Evolutionary conservation across 2,888 invertebrate species (phyloP).

Genomic region (Apantesis nais): DNA sequence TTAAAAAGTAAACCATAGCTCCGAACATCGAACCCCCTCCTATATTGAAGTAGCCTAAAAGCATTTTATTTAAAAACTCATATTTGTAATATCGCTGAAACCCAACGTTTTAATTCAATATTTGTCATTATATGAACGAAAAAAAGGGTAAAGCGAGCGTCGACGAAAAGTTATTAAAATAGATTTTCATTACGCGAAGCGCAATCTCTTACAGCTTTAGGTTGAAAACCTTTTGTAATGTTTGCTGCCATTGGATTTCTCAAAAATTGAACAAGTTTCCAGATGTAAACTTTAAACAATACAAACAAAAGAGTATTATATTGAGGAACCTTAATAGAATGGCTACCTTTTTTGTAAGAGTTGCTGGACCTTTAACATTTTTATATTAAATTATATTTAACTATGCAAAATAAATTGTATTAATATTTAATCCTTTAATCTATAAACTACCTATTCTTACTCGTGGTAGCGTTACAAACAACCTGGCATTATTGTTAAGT

Average conservation of each 20-base stretch:
- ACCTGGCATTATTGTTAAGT: too few species aligned
- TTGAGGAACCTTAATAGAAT: neutral
- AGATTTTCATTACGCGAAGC: conserved; percentile 38
- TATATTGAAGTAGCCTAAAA: neutral
- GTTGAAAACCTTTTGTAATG: conserved; percentile 20
- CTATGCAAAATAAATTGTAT: neutral
- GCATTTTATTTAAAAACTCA: neutral
- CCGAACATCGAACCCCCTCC: neutral
- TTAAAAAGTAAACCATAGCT: neutral
- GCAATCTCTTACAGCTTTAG: conserved; percentile 28
- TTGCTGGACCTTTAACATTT: neutral
- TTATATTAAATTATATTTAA: too few species aligned
- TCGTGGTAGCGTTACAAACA: too few species aligned
- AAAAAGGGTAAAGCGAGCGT: conserved; percentile 15
- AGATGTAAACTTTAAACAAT: conserved; percentile 12
- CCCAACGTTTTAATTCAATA: conserved; percentile 25
- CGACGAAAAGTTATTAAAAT: conserved; percentile 34
- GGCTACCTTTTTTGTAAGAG: neutral
- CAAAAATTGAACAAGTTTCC: conserved; percentile 18
- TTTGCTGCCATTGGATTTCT: conserved; percentile 19
- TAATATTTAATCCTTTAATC: neutral
- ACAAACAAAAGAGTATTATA: neutral
- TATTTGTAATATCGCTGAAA: conserved; percentile 6
- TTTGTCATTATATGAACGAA: conserved; percentile 13
- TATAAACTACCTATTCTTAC: neutral